Conservation (phyloP, 1,140 invertebrate species). For the Leptinotarsa lineolata region DNA sequence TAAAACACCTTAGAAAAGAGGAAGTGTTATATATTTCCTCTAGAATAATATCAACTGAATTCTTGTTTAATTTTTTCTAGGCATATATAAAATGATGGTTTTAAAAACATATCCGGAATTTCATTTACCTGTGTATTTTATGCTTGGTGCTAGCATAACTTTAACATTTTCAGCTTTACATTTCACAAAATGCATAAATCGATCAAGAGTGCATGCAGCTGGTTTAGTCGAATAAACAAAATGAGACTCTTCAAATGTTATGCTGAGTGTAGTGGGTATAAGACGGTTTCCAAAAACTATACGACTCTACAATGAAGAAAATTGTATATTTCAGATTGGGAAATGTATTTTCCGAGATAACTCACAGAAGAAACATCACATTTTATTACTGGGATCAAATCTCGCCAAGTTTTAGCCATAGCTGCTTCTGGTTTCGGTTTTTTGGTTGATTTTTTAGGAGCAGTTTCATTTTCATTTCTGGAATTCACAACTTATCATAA, state of each 20-base stretch:
- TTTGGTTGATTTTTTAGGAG: constrained; percentile 55
- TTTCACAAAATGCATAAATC: constrained; percentile 96
- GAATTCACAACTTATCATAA: constrained; percentile 14
- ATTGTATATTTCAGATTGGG: neutral
- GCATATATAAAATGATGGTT: too few relatives aligned
- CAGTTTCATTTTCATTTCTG: constrained; percentile 36
- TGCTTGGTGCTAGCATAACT: constrained; percentile 90
- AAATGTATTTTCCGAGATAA: constrained; percentile 29
- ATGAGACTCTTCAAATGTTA: constrained; percentile 93
- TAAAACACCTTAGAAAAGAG: too few relatives aligned
- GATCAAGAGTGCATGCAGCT: constrained; percentile 87
- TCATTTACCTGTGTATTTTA: constrained; percentile 77
- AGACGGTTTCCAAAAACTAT: constrained; percentile 96
- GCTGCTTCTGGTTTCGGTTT: constrained; percentile 74
- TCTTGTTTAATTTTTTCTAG: too few relatives aligned
- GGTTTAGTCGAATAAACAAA: constrained; percentile 95
- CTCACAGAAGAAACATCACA: constrained; percentile 84
- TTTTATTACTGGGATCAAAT: constrained; percentile 96
- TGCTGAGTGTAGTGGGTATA: constrained; percentile 89
- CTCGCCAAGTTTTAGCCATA: constrained; percentile 87
- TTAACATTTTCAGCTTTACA: constrained; percentile 88
- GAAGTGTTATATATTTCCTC: too few relatives aligned
- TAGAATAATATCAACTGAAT: too few relatives aligned
- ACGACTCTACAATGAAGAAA: constrained; percentile 68
- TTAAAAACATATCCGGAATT: neutral